Evolutionary conservation across 2,888 invertebrate genomes (phyloP), one percentile per base, ranked within the genome.

Genomic region (Diabrotica balteata): DNA sequence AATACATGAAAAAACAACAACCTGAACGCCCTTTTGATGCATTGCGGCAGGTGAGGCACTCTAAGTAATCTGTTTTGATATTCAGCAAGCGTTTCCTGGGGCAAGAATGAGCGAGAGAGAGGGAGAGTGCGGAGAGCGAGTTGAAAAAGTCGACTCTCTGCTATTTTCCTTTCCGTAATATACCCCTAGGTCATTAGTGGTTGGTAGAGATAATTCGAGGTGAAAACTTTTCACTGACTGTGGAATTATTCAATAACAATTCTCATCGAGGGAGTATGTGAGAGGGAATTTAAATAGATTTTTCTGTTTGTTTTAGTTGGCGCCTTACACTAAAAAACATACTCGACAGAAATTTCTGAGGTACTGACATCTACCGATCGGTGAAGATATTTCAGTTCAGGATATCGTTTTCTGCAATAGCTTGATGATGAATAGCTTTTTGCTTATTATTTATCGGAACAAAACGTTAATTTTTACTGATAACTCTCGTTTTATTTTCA

Each of bases 41-140:
- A 64, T 64, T 64, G 58, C 64, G 64, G 64, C 64, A 64, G 64
- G 64, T 64, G 58, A 64, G 58, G 64, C 58, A 64, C 64, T 64
- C 52, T 46, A 58, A 64, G 64, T 59, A 52, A 59, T 64, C 64
- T 52, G 58, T 58, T 64, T n/a, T 64, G 64, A 64, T 64, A 64
- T 64, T 64, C 64, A 64, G 64, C 22, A 32, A 58, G 58, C 64
- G 64, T 64, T 64, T 64, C 64, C 52, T 59, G 45, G 47, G 52
- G 64, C 64, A 58, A 64, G 58, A 64, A 58, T 47, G 45, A 57
- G 17, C 47, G 10, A 47, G 47, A 8, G 9, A 47, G 10, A 47
- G 10, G 47, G 9, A 8, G 47, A 47, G 9, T 47, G 32, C 32
- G 32, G 32, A 5, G 32, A 32, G 32, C 32, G 32, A 32, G 45